Base-by-base conservation (phyloP, 2,797 vertebrate genomes). In the Cirrhinus mrigala region DNA sequence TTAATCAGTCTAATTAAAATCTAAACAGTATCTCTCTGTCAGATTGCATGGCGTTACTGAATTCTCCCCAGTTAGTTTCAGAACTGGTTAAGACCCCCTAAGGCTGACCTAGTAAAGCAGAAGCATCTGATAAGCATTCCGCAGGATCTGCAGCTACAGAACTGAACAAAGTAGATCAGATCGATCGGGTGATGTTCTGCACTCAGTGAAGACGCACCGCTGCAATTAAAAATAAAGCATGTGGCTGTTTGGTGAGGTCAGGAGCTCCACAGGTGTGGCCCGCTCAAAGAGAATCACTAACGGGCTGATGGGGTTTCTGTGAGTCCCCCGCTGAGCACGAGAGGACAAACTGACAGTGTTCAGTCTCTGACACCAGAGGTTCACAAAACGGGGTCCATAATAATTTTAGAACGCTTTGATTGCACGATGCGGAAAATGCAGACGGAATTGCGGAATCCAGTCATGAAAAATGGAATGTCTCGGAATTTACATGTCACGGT, bases 231-330 rank as follows among this genome's bases (percentile, higher is more conserved):
- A 5, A 18, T 27, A 50, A 73, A 27, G 70, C 15, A 4, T 50
- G 73, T 7, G 9, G 50, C 5, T 16, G 15, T 33, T 14, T 75
- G 50, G 29, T 56, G 74, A 76, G 74, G 74, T 76, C 48, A 76
- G 74, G 50, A 40, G 52, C 50, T 56, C 52, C 22, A 0, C 50
- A 29, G 50, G 74, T 56, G 27, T 33, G 74, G 52, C 29, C 18
- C 18, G 50, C 74, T 77, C 52, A 77, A 77, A 56, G 29, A 40
- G 74, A 77, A 77, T 58, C 4, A n/a, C 5, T 76, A 14, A 76
- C 37, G 73, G 3, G 27, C 9, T 15, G 20, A 77, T 15, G 52
- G 29, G 52, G 50, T 77, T 73, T 48, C 29, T 40, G 74, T 22
- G 52, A 10, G 11, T 77, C 71, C 71, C 71, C 50, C 10, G 50